Percentiles rank a stretch among this genome's conserved stretches.
These are phyloP conservation scores for Alectura lathami DNA, from an alignment of 2,113 vertebrate genomes.

Conservation along the genomic window DNA sequence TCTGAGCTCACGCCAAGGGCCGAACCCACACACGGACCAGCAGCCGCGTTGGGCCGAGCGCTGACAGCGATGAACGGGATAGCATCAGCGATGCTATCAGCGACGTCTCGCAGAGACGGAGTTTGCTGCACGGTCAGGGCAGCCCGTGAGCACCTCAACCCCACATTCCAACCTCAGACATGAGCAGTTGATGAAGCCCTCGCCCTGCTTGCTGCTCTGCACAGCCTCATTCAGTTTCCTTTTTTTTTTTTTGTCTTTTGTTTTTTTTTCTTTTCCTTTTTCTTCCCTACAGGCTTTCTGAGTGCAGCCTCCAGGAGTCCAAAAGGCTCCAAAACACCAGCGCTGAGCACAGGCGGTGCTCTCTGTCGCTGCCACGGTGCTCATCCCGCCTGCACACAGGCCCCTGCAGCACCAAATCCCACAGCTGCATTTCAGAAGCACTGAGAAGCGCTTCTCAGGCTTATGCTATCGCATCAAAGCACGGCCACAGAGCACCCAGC, in stretches of 20 bases:
- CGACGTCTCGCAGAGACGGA: accelerated
- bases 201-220: not conserved
- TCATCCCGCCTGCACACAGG: accelerated
- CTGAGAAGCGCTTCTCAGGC: accelerated
- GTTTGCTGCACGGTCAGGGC: not conserved
- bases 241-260: too few relatives aligned
- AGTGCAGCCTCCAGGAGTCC: not conserved
- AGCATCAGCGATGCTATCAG: too few relatives aligned
- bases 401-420: not conserved
- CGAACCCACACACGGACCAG: too few relatives aligned
- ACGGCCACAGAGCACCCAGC: too few relatives aligned
- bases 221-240: not conserved
- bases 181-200: not conserved
- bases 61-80: too few relatives aligned
- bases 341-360: not conserved
- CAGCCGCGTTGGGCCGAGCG: too few relatives aligned
- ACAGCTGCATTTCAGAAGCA: not conserved
- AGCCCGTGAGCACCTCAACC: too few relatives aligned
- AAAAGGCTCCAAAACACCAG: not conserved
- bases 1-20: not conserved
- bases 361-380: not conserved
- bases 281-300: not conserved
- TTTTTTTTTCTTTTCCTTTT: too few relatives aligned
- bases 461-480: not conserved
- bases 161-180: too few relatives aligned